phyloP scores from a whole-genome alignment of 2,113 vertebrate genomes.

The Rafetus swinhoei region DNA sequence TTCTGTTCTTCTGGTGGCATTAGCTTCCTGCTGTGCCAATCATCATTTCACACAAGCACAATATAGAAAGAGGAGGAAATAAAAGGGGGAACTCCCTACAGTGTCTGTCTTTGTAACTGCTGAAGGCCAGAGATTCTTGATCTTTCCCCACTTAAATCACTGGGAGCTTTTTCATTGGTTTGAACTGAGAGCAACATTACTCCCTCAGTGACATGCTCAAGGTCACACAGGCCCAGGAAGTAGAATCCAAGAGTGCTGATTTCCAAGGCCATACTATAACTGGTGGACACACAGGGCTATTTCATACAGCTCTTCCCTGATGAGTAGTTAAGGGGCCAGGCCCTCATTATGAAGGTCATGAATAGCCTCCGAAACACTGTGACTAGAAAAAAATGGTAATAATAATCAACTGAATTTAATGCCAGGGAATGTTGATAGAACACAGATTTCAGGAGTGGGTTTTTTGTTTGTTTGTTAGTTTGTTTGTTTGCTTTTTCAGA shows the following conservation, averaged over 20 bases:
- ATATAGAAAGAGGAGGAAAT: background rate
- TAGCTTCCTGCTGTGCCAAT: background rate
- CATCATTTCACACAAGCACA: background rate
- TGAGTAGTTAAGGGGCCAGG: background rate
- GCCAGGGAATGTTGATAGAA: background rate
- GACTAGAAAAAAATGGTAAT: background rate
- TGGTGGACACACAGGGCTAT: background rate
- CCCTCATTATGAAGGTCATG: background rate
- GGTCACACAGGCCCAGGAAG: background rate
- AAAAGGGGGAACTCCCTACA: background rate
- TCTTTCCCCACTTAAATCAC: background rate
- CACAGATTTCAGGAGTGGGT: background rate
- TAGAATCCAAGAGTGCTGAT: background rate
- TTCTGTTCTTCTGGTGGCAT: background rate
- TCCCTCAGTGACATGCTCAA: background rate
- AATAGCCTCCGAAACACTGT: background rate
- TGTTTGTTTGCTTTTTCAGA: background rate
- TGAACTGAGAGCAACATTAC: background rate
- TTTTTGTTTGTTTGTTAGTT: too few species aligned
- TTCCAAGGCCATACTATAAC: background rate
- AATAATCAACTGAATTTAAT: background rate
- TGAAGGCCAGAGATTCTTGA: background rate
- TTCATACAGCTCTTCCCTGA: background rate
- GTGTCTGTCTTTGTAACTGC: background rate
- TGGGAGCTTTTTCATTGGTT: background rate